A percentile compares a stretch with the other conserved stretches of the same genome.
Conservation (phyloP, 2,113 vertebrate species). For the Pimephales promelas region DNA sequence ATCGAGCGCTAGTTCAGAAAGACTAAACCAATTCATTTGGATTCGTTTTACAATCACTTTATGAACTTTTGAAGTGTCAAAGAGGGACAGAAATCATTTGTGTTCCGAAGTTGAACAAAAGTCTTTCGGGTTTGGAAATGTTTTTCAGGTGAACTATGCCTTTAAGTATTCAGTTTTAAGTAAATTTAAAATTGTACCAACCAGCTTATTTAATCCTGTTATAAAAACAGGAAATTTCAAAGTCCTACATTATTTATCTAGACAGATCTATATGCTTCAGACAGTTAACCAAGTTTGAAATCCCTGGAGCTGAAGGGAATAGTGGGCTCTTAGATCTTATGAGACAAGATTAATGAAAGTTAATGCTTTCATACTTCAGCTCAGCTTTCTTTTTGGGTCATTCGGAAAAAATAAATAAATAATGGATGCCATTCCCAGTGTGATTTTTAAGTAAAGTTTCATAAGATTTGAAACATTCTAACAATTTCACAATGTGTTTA, state of each 20-base stretch:
- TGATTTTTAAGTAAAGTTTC: background rate
- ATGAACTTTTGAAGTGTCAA: too few species aligned
- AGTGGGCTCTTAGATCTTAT: background rate
- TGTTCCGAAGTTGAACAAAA: too few species aligned
- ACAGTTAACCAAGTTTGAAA: conserved; percentile 13
- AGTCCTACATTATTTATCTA: background rate
- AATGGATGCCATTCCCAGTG: background rate
- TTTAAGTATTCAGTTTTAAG: background rate
- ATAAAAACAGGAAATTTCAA: background rate
- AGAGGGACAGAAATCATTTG: too few species aligned
- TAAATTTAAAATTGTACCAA: background rate
- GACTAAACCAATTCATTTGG: too few species aligned
- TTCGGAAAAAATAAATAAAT: too few species aligned
- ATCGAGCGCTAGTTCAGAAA: too few species aligned
- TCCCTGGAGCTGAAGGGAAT: conserved; percentile 22
- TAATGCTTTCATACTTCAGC: background rate
- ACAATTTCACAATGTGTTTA: background rate
- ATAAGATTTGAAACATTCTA: background rate
- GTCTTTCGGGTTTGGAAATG: too few species aligned
- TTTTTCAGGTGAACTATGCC: too few species aligned
- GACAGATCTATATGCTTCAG: conserved; percentile 11
- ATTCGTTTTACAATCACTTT: too few species aligned
- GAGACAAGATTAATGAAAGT: conserved; percentile 16
- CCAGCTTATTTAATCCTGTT: background rate
- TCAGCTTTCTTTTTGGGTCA: background rate